Evolutionary conservation across 35 echinoderm and acorn worm species (phyloP), one percentile per base, ranked within the genome.

Genomic region (Holothuria glaberrima): DNA sequence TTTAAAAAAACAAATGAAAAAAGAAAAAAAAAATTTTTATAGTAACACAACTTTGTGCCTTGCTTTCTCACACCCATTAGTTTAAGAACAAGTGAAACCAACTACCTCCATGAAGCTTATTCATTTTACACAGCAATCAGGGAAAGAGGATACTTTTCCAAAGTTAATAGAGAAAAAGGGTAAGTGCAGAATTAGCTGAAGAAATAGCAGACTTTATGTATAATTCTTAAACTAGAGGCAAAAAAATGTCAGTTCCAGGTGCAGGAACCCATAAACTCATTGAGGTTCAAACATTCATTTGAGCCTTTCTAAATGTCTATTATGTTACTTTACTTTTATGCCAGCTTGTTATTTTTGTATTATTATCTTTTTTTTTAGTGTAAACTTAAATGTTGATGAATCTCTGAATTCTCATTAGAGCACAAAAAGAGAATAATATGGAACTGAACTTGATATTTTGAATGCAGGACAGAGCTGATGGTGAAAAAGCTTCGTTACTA

Each of bases 61-160:
- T 17, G 6, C 25, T 69, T 69, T 69, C 17, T 69, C 24, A 30
- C 0, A 69, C 27, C 70, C 68, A 22, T n/a, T 48, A 99, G 97
- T 67, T 91, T 99, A 66, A 86, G 93, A 38, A 99, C 97, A 20
- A 99, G 97, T 86, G 97, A 99, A 88, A 99, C 97, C 74, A 99
- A 95, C 67, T 99, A 95, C 50, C 83, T 99, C 54, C 91, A 95
- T 83, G 97, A 99, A 54, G 91, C 97, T 0, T 95, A 91, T 52
- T 99, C 97, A 9, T 99, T 99, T 88, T 99, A 99, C 86, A 93
- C 93, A 38, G 97, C 97, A 16, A 99, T 99, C 70, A 88, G 97
- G 61, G 93, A 91, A 14, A 90, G 97, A 78, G 93, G 87, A 18
- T 99, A 99, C 71, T 99, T 90, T 78, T 93, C 91, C 4, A 95